A percentile compares a stretch with the other conserved stretches of the same genome.
Evolutionary conservation across 2,888 invertebrate species (phyloP).

Genomic region (Pristionchus arcanus): DNA sequence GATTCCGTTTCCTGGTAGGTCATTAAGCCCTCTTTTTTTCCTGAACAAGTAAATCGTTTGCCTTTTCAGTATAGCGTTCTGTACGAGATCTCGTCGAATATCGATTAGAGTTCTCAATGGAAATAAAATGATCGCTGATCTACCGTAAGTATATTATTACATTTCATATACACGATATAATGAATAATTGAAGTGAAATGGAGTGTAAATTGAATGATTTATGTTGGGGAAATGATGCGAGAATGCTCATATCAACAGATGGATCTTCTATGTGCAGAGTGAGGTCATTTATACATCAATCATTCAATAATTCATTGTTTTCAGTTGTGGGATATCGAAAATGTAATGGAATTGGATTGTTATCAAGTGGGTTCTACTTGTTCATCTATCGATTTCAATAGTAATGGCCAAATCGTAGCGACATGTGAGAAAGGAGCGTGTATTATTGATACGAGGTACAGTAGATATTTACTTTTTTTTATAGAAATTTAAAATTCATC

Average conservation of each 20-base stretch:
- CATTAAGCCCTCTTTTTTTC: neutral
- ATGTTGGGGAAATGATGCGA: slow-evolving; percentile 26
- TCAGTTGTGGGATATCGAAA: slow-evolving; percentile 46
- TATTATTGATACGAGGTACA: slow-evolving; percentile 42
- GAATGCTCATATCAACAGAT: slow-evolving; percentile 26
- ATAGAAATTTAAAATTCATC: neutral
- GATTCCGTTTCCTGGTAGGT: neutral
- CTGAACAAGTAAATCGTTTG: neutral
- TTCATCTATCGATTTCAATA: slow-evolving; percentile 1
- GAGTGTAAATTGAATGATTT: slow-evolving; percentile 10
- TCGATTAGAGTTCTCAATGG: neutral
- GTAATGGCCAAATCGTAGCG: neutral
- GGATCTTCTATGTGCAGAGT: slow-evolving; percentile 20
- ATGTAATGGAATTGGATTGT: neutral
- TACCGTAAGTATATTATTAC: neutral
- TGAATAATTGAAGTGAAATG: neutral
- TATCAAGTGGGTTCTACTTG: neutral
- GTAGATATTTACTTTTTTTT: neutral
- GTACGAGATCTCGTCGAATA: slow-evolving; percentile 9
- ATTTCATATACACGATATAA: neutral
- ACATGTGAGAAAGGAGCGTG: slow-evolving; percentile 36
- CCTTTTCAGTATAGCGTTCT: slow-evolving; percentile 8
- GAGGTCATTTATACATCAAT: neutral
- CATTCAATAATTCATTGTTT: neutral
- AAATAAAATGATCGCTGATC: neutral